Evolutionary conservation across 2,113 vertebrate species (phyloP).

Genomic region (Pica pica): DNA sequence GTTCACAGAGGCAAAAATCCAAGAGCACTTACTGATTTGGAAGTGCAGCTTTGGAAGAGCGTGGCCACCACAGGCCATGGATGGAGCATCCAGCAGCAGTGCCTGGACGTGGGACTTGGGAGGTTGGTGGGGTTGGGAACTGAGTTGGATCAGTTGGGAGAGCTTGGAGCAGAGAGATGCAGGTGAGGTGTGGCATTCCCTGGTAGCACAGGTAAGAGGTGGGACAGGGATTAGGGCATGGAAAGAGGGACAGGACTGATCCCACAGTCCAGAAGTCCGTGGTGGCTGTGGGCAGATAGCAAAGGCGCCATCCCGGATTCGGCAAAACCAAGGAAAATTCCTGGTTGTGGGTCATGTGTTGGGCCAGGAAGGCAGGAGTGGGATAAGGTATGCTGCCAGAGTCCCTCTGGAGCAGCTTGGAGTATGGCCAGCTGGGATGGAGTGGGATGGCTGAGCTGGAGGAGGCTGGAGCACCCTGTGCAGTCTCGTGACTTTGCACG

Average conservation of each 20-base stretch:
- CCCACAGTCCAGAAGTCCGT: not conserved
- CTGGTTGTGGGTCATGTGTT: fast-evolving
- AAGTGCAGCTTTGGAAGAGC: not conserved
- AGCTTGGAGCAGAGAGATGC: not conserved
- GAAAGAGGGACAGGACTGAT: not conserved
- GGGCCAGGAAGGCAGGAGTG: not conserved
- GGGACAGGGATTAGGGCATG: not conserved
- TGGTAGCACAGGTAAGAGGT: not conserved
- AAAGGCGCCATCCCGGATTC: fast-evolving
- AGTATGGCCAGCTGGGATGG: not conserved
- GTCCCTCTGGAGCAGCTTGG: not conserved
- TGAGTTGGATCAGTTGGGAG: not conserved
- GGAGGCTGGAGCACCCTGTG: slow-evolving; percentile 21
- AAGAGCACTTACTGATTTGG: not conserved
- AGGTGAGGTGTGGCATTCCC: not conserved
- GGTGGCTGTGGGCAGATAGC: fast-evolving
- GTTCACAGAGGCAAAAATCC: not conserved
- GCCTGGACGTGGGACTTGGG: not conserved
- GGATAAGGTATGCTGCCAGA: not conserved
- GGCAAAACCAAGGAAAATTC: not conserved
- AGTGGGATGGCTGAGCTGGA: slow-evolving; percentile 23
- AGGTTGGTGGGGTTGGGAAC: not conserved
- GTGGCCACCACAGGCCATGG: fast-evolving
- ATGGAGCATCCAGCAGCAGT: not conserved
- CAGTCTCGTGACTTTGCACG: slow-evolving; percentile 23